phyloP scores from a whole-genome alignment of 2,888 invertebrate species.

The Incurvaria masculella region DNA sequence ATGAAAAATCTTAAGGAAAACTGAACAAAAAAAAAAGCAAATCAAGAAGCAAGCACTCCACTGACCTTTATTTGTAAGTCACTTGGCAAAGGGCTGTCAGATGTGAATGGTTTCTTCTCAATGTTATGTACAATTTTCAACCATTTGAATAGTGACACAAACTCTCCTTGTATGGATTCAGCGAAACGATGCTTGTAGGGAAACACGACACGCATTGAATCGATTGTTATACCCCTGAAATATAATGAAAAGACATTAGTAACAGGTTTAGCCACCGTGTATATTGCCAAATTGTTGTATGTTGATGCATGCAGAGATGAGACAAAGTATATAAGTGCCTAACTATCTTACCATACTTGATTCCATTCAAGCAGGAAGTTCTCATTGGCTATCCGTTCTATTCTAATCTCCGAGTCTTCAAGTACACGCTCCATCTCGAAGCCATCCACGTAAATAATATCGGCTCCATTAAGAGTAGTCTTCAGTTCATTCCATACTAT shows the following conservation, averaged over 20 bases:
- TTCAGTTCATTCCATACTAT: constrained; percentile 42
- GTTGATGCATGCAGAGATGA: too few relatives aligned
- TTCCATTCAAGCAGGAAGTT: constrained; percentile 69
- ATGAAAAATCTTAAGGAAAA: background rate
- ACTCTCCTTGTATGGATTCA: constrained; percentile 83
- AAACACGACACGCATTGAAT: constrained; percentile 68
- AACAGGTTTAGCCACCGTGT: too few relatives aligned
- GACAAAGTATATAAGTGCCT: background rate
- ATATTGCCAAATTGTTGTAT: too few relatives aligned
- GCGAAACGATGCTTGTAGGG: constrained; percentile 88
- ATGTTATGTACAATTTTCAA: constrained; percentile 78
- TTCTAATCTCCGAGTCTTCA: constrained; percentile 62
- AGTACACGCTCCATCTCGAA: constrained; percentile 59
- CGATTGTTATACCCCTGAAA: constrained; percentile 56
- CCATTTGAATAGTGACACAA: constrained; percentile 93
- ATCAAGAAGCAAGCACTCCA: constrained; percentile 7
- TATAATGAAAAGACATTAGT: too few relatives aligned
- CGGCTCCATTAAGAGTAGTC: constrained; percentile 66
- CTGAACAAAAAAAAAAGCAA: background rate
- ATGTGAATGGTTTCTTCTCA: constrained; percentile 66
- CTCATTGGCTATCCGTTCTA: constrained; percentile 73
- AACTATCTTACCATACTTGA: constrained; percentile 59
- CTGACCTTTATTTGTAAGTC: constrained; percentile 85
- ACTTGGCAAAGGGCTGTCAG: constrained; percentile 72
- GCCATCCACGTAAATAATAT: constrained; percentile 69